phyloP scores from a whole-genome alignment of 2,113 vertebrate genomes.

The Oryzias woworae region DNA sequence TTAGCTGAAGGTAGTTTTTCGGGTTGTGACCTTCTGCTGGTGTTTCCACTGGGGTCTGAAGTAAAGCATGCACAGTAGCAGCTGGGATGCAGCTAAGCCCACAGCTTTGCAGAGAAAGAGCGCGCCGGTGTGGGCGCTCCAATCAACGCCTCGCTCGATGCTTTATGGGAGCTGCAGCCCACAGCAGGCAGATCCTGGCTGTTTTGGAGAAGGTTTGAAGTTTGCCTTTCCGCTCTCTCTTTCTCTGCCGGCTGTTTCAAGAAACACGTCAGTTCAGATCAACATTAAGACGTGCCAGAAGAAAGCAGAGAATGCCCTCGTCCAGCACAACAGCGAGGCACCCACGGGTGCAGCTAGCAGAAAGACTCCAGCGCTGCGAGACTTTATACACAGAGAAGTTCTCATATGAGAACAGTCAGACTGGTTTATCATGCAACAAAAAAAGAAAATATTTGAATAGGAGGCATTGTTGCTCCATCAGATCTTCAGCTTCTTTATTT shows the following conservation, averaged over 20 bases:
- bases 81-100: conserved; percentile 46
- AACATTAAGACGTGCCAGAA: conserved; percentile 16
- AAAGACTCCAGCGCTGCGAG: neutral
- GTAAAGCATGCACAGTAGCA: conserved; percentile 38
- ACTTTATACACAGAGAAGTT: too few species aligned
- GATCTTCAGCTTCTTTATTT: conserved; percentile 3
- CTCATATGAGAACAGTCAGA: too few species aligned
- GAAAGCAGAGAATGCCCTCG: conserved; percentile 15
- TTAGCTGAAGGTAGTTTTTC: conserved; percentile 41
- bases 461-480: neutral
- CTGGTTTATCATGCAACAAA: too few species aligned
- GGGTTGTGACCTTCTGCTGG: conserved; percentile 37
- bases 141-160: conserved; percentile 50
- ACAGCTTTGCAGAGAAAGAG: conserved; percentile 43
- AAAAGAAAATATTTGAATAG: too few species aligned
- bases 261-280: conserved; percentile 53
- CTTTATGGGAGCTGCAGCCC: conserved; percentile 53
- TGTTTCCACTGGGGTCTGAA: conserved; percentile 37
- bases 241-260: conserved; percentile 15
- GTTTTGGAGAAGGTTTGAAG: conserved; percentile 45
- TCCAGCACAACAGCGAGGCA: conserved; percentile 1
- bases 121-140: conserved; percentile 52
- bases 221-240: neutral
- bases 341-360: conserved; percentile 24
- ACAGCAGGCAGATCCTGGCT: conserved; percentile 41